Conservation (phyloP, 2,113 vertebrate genomes). For the crab-eating macaque (Macaca fascicularis) region DNA sequence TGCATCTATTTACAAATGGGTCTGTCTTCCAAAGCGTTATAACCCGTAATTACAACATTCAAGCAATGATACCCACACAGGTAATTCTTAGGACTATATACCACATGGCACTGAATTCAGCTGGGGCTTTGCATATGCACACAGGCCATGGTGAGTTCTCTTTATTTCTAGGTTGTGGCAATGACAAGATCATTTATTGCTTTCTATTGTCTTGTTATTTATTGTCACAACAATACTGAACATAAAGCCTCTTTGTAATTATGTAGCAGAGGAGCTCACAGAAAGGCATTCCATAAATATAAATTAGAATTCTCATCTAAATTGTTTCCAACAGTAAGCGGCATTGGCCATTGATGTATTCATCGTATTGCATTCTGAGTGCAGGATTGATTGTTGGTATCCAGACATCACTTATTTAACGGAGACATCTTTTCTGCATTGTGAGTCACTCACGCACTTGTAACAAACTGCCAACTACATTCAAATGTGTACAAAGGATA, state of each 20-base stretch:
- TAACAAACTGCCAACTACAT: slow-evolving; percentile 45
- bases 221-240: slow-evolving; percentile 65
- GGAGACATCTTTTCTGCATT: not conserved
- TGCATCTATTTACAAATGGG: not conserved
- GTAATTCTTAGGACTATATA: not conserved
- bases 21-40: not conserved
- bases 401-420: slow-evolving; percentile 41
- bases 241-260: slow-evolving; percentile 61
- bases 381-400: not conserved
- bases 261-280: slow-evolving; percentile 49
- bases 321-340: slow-evolving; percentile 31
- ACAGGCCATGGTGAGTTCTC: not conserved
- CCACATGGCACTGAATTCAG: not conserved
- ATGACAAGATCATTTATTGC: slow-evolving; percentile 8
- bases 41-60: not conserved
- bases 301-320: slow-evolving; percentile 50
- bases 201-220: slow-evolving; percentile 64
- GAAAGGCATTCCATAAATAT: slow-evolving; percentile 58
- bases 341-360: slow-evolving; percentile 36
- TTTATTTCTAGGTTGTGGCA: slow-evolving; percentile 58
- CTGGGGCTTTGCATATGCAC: not conserved
- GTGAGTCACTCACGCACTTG: slow-evolving; percentile 37
- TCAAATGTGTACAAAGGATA: slow-evolving; percentile 9
- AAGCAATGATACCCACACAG: not conserved
- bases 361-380: slow-evolving; percentile 3